These are phyloP conservation scores for Lycocerus yunnanus DNA, from an alignment of 2,888 invertebrate genomes.

Conservation along the genomic window DNA sequence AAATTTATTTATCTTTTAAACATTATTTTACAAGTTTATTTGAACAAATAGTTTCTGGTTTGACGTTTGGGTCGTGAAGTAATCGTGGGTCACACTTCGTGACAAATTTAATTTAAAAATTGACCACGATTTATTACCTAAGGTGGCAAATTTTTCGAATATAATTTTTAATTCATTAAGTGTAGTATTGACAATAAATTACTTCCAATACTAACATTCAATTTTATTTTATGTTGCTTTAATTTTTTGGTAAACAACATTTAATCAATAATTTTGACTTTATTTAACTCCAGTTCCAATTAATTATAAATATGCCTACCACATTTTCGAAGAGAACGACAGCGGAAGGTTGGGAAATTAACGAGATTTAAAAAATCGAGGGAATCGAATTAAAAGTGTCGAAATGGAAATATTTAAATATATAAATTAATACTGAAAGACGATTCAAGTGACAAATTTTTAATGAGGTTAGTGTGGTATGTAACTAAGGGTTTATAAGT, in stretches of 20 bases:
- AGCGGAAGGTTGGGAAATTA: neutral
- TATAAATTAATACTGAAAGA: neutral
- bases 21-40: neutral
- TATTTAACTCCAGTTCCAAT: neutral
- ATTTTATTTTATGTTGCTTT: neutral
- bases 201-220: no score
- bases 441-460: neutral
- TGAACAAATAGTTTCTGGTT: neutral
- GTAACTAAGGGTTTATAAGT: neutral
- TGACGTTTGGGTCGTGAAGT: neutral
- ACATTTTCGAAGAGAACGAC: neutral
- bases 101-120: no score
- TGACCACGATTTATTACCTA: no score
- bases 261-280: neutral
- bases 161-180: neutral
- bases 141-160: no score
- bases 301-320: neutral
- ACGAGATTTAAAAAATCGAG: neutral
- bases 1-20: neutral
- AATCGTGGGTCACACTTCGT: neutral
- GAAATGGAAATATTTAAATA: neutral
- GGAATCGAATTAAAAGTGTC: neutral
- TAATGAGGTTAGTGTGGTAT: neutral
- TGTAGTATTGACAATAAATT: neutral
- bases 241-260: neutral